Evolutionary conservation across 2,888 invertebrate genomes (phyloP), one percentile per base, ranked within the genome.

Genomic region (Meteorus cinctellus): DNA sequence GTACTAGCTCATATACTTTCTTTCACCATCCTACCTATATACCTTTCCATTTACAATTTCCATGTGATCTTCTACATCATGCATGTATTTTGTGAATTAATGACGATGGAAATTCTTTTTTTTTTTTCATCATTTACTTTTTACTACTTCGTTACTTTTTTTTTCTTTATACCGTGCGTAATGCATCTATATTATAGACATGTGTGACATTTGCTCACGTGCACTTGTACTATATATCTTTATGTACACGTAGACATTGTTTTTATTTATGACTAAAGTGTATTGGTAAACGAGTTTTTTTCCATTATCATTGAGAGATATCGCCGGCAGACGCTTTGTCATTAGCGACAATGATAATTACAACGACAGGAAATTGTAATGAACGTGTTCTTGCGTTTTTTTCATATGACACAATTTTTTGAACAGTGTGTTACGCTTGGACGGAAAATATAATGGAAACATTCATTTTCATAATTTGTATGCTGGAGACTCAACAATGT

Each of bases 1-100:
- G 78, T 73, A 76, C 83, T 80, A 81, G 78, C 82, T 75, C 80
- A 80, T 81, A 81, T 81, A 80, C 82, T 79, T 80, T 29, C 77
- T 31, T 65, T 78, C 72, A 68, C 55, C 74, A 73, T 60, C 41
- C 27, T 70, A 76, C 60, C 48, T 66, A 41, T 69, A 63, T 63
- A 59, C 72, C 75, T 71, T 73, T 68, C 4, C 60, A 34, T 55
- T 71, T 27, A 74, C 71, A 65, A 45, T n/a, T 60, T 45, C 14
- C 29, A 55, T 45, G 45, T 60, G 27, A 34, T 74, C 29, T 74
- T 60, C 12, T 45, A 74, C 73, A 74, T 79, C 81, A 84, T 82
- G 79, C 31, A 68, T 29, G 36, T 36, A 62, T 71, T 16, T 62
- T 59, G 16, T 6, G 36, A 81, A 48, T 68, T 24, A 55, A 55